Evolutionary conservation across 2,888 invertebrate species (phyloP), one percentile per base, ranked within the genome.

Genomic region (Opisthograptis luteolata): DNA sequence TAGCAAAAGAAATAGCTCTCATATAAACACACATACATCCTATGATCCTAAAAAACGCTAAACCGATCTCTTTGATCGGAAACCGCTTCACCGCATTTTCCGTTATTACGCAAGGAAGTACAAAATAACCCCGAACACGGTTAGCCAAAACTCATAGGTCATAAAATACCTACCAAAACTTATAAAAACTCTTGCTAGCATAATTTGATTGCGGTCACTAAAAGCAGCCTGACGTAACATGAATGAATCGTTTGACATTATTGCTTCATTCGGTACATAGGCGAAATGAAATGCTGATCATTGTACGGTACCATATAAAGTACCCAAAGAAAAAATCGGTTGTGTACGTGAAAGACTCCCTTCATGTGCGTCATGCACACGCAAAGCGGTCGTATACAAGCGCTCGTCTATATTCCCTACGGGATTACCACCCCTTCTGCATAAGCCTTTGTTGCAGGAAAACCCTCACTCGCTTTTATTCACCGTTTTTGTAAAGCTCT

Each of bases 331-430:
- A 24, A 34, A 44, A 42, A 44, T 10, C 19, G 20, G n/a, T 25
- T 41, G 25, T 15, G 27, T 17, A 24, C 24, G 36, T 47, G 44
- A 53, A 46, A 37, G 41, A 22, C 35, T 30, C 25, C 42, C 47
- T 28, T 49, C 58, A 49, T 54, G 53, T 46, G 46, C 60, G 55
- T 49, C 58, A 49, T 54, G 53, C 48, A 48, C 60, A 58, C 52
- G 48, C 55, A 28, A 35, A 15, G 22, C 25, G 30, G n/a, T 48
- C 24, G 44, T 36, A 46, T 24, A 40, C 44, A 12, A 17, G n/a
- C 37, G 25, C 22, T 44, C 42, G 28, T 42, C 51, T 55, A 51
- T 51, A 45, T 37, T 40, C 24, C 58, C 54, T 48, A 13, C 15
- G 54, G 46, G 43, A 44, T 28, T 34, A 24, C 39, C 37, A 34